Evolutionary conservation across 2,888 invertebrate species (phyloP).

Genomic region (Glyphotaelius pellucidus): DNA sequence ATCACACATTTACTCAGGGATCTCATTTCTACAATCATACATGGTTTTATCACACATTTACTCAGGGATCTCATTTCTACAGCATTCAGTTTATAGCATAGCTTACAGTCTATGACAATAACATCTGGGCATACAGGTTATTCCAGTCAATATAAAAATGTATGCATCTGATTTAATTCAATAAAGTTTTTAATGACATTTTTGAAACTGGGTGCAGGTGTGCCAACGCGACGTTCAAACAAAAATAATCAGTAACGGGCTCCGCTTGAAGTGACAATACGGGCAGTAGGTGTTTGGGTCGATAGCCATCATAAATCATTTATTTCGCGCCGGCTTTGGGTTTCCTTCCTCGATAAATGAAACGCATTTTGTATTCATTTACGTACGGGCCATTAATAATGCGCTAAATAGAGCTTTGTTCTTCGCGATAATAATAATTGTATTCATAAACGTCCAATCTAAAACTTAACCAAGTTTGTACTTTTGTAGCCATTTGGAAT

Average conservation of each 20-base stretch:
- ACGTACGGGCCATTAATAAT: conserved; percentile 9
- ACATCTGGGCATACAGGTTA: no score
- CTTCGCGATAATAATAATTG: background rate
- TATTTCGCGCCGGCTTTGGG: conserved; percentile 25
- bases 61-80: no score
- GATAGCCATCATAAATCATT: conserved; percentile 51
- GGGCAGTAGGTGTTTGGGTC: background rate
- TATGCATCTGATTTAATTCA: background rate
- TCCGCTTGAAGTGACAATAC: conserved; percentile 28
- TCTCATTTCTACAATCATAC: no score
- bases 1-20: no score
- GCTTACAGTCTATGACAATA: no score
- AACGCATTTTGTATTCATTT: conserved; percentile 28
- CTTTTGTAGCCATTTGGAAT: background rate
- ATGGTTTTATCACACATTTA: no score
- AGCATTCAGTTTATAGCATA: no score
- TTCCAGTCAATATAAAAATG: background rate
- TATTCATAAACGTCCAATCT: background rate
- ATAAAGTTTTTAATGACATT: background rate
- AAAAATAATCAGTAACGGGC: conserved; percentile 43
- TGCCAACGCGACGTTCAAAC: conserved; percentile 30
- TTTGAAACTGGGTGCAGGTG: conserved; percentile 45
- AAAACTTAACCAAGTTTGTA: background rate
- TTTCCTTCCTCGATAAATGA: conserved; percentile 40
- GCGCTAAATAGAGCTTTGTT: background rate